These are phyloP conservation scores for Muraenolepis orangiensis DNA, from an alignment of 2,797 vertebrate genomes.

Conservation along the genomic window DNA sequence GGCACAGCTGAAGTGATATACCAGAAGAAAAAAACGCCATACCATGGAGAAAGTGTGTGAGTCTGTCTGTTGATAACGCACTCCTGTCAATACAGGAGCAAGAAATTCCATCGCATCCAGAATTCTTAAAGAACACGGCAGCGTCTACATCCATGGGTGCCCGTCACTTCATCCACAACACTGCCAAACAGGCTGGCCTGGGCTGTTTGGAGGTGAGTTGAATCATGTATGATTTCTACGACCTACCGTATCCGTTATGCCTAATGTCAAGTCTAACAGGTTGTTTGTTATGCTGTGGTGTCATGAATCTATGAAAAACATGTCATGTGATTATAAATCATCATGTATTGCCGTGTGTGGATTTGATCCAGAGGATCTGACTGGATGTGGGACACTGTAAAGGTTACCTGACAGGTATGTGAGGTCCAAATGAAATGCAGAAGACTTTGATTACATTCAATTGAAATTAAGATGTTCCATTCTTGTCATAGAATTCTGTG, in stretches of 20 bases:
- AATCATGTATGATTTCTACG: not conserved
- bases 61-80: conserved; percentile 16
- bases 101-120: conserved; percentile 6
- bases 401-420: no score
- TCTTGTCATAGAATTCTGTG: not conserved
- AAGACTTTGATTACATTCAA: not conserved
- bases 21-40: conserved; percentile 21
- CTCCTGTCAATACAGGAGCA: conserved; percentile 6
- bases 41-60: conserved; percentile 25
- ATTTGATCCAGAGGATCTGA: no score
- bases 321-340: no score
- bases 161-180: conserved; percentile 1
- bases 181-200: conserved; percentile 4
- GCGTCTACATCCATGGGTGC: conserved; percentile 8
- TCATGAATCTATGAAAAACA: not conserved
- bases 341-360: no score
- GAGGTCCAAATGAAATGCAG: no score
- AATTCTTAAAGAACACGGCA: not conserved
- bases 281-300: conserved; percentile 2
- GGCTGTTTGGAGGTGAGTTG: not conserved
- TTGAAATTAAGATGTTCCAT: not conserved
- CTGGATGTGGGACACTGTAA: no score
- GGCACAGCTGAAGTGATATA: conserved; percentile 26
- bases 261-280: not conserved
- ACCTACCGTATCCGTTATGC: not conserved